Evolutionary conservation across 2,797 vertebrate genomes (phyloP).

Genomic region (Halcyon leucocephala): DNA sequence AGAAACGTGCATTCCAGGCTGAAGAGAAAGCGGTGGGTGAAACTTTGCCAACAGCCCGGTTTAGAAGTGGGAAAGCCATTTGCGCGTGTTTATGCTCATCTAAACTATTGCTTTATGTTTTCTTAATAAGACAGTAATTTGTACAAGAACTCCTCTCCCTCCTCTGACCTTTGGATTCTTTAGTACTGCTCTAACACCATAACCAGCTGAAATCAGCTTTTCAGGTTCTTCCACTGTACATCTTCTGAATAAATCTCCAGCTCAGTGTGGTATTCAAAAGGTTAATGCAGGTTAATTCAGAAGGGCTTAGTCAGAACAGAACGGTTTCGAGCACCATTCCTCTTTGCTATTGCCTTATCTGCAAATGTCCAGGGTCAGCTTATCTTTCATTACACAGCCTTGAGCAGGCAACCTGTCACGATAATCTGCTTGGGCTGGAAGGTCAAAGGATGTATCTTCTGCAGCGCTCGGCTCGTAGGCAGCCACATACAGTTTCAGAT

Average conservation of each 20-base stretch:
- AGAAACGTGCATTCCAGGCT: background rate
- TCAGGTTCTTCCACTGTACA: background rate
- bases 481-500: accelerated
- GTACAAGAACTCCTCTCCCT: background rate
- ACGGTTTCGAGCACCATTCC: background rate
- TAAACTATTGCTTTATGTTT: background rate
- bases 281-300: background rate
- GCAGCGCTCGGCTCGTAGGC: background rate
- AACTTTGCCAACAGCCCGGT: background rate
- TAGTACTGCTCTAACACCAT: background rate
- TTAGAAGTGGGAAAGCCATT: background rate
- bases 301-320: background rate
- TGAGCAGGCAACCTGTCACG: background rate
- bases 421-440: background rate
- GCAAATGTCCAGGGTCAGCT: background rate
- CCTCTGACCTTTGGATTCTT: background rate
- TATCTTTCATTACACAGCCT: background rate
- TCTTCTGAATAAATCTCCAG: background rate
- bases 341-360: background rate
- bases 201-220: background rate
- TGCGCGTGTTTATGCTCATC: background rate
- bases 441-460: background rate
- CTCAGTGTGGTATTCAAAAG: background rate
- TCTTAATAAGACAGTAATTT: background rate
- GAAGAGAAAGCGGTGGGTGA: background rate